phyloP scores from a whole-genome alignment of 2,797 vertebrate species.

The Glossophaga mutica region DNA sequence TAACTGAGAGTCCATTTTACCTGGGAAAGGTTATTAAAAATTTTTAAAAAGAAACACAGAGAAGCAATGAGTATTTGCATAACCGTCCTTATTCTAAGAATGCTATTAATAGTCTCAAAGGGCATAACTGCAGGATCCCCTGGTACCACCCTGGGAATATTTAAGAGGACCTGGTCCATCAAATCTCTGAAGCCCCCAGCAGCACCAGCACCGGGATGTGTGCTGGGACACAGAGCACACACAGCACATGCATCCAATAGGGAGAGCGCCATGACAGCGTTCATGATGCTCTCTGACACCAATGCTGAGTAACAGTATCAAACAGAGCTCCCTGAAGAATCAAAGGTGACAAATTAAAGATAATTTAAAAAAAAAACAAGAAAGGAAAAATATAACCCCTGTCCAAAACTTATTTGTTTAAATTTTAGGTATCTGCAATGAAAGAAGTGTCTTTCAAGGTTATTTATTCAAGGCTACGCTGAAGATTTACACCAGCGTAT shows the following conservation, averaged over 20 bases:
- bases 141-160: neutral
- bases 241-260: neutral
- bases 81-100: neutral
- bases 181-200: accelerated
- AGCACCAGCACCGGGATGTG: neutral
- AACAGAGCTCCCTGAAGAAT: neutral
- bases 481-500: neutral
- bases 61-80: neutral
- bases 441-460: neutral
- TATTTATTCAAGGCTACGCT: neutral
- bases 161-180: neutral
- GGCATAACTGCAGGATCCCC: neutral
- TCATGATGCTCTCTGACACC: neutral
- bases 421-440: neutral
- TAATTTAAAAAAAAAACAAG: neutral
- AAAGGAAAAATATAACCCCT: neutral
- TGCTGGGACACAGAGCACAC: neutral
- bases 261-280: accelerated
- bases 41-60: neutral
- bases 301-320: neutral
- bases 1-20: neutral
- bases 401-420: constrained; percentile 16
- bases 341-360: neutral
- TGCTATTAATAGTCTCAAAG: neutral
- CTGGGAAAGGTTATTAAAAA: neutral